These are phyloP conservation scores for Hiodon tergisus DNA, from an alignment of 2,113 vertebrate species.

Conservation along the genomic window DNA sequence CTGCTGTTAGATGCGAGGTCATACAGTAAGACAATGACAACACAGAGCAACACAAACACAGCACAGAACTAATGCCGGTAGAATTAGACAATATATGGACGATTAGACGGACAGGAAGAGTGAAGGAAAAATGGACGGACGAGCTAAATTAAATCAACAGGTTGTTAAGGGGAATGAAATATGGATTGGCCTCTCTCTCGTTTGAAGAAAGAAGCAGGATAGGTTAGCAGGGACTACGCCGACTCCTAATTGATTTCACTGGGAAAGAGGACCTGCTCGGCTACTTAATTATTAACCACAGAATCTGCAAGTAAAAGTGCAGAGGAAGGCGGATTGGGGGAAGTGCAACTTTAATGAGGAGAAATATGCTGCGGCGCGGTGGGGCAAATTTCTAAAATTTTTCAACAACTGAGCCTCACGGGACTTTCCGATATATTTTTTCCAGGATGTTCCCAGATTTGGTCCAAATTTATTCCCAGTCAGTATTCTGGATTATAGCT, in stretches of 20 bases:
- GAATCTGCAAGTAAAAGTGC: slow-evolving; percentile 37
- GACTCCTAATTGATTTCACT: slow-evolving; percentile 55
- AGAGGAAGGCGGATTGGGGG: slow-evolving; percentile 22
- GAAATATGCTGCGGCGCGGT: background rate
- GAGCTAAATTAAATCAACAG: background rate
- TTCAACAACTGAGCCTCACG: too few species aligned
- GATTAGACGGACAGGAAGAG: background rate
- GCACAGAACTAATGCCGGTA: background rate
- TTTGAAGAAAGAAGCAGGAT: slow-evolving; percentile 24
- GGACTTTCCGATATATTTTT: background rate
- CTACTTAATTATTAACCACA: slow-evolving; percentile 61
- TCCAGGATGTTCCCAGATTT: background rate
- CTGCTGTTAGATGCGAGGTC: too few species aligned
- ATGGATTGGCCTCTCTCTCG: background rate
- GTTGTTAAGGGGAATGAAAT: slow-evolving; percentile 8
- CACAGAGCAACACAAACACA: too few species aligned
- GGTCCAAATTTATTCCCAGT: background rate
- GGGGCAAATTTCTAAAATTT: background rate
- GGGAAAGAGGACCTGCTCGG: slow-evolving; percentile 46
- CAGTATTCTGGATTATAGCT: background rate
- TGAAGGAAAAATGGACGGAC: slow-evolving; percentile 9
- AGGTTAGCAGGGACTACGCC: slow-evolving; percentile 41
- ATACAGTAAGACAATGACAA: too few species aligned
- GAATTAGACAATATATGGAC: background rate
- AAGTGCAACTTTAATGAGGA: slow-evolving; percentile 14